Evolutionary conservation across 2,888 invertebrate genomes (phyloP).

Genomic region (Adela reaumurella): DNA sequence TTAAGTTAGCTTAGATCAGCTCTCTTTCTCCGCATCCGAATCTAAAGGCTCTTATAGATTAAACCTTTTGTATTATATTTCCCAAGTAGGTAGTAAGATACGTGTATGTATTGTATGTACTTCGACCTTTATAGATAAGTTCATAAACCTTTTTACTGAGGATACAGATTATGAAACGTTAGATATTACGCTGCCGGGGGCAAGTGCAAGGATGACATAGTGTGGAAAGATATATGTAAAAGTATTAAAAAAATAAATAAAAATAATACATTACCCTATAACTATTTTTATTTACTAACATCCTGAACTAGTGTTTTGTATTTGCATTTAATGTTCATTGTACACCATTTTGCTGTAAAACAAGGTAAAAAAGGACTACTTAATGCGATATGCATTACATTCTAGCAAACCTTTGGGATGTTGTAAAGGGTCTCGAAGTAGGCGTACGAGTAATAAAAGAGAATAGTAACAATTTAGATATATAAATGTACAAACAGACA

Average conservation of each 20-base stretch:
- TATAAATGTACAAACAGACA: no score
- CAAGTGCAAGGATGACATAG: slow-evolving; percentile 27
- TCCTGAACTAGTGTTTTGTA: no score
- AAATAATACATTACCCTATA: slow-evolving; percentile 27
- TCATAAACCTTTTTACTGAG: slow-evolving; percentile 11
- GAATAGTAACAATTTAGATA: no score
- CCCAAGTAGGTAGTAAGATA: slow-evolving; percentile 41
- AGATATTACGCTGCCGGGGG: slow-evolving; percentile 29
- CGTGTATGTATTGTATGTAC: slow-evolving; percentile 19
- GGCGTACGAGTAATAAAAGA: no score
- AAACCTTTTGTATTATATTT: slow-evolving; percentile 45
- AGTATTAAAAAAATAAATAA: slow-evolving; percentile 18
- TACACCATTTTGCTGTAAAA: no score
- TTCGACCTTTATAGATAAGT: slow-evolving; percentile 7
- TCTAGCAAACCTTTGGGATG: no score
- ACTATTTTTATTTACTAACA: no score
- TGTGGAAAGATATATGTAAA: not conserved
- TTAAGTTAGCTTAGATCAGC: slow-evolving; percentile 13
- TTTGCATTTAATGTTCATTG: no score
- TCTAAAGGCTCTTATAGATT: slow-evolving; percentile 7
- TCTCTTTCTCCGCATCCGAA: slow-evolving; percentile 8
- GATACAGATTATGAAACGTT: slow-evolving; percentile 50
- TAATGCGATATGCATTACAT: no score
- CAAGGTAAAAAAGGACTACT: no score
- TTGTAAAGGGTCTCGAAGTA: no score